A percentile compares a stretch with the other conserved stretches of the same genome.
Evolutionary conservation across 2,797 vertebrate species (phyloP).

Genomic region (Anguilla pacifica): DNA sequence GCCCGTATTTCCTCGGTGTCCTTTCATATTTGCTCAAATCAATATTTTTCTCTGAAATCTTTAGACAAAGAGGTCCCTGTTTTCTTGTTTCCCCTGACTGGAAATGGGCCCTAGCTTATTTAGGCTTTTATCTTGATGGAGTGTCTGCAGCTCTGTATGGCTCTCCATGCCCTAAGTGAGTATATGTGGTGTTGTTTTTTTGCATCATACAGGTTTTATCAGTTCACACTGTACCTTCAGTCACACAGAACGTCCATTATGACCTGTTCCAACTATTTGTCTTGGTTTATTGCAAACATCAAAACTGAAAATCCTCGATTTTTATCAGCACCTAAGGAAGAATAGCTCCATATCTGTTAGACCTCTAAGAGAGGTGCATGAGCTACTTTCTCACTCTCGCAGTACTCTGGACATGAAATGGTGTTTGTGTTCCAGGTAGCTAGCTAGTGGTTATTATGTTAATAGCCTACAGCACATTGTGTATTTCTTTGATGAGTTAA

Average conservation of each 20-base stretch:
- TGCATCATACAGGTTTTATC: constrained; percentile 15
- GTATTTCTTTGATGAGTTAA: no score
- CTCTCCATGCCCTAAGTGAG: constrained; percentile 37
- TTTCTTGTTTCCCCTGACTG: constrained; percentile 43
- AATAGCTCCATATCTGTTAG: constrained; percentile 11
- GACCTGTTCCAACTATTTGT: constrained; percentile 20
- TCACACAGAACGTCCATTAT: constrained; percentile 34
- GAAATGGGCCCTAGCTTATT: constrained; percentile 50
- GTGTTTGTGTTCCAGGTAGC: no score
- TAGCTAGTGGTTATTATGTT: no score
- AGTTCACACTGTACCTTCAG: background rate
- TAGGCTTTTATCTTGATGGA: constrained; percentile 53
- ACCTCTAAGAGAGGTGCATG: constrained; percentile 1
- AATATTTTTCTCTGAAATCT: background rate
- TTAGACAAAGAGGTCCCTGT: background rate
- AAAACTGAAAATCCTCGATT: background rate
- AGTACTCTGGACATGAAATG: no score
- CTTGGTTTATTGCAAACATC: background rate
- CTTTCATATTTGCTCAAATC: constrained; percentile 29
- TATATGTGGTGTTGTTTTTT: constrained; percentile 37
- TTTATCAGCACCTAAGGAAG: background rate
- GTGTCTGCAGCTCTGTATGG: constrained; percentile 40
- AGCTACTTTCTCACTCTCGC: background rate
- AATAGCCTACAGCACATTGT: no score
- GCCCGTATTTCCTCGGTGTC: constrained; percentile 11